These are phyloP conservation scores for Psilopogon haemacephalus DNA, from an alignment of 2,113 vertebrate genomes.

Conservation along the genomic window DNA sequence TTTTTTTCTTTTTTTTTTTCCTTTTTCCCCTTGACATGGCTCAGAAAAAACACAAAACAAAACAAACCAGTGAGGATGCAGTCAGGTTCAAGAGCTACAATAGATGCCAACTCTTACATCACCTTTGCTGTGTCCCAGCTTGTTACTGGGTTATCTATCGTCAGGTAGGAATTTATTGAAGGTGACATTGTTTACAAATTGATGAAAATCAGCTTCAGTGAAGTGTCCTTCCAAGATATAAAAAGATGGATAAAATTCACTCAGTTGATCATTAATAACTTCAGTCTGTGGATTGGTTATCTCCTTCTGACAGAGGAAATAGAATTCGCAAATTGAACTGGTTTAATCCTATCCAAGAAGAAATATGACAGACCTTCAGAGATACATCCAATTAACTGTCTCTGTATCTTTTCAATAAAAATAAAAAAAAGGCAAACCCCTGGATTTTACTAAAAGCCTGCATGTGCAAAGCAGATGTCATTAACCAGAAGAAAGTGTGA, in stretches of 20 bases:
- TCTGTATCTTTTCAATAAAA: not conserved
- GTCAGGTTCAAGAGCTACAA: not conserved
- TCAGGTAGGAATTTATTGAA: constrained; percentile 57
- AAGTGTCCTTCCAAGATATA: constrained; percentile 45
- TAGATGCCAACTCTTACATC: constrained; percentile 2
- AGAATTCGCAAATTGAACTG: constrained; percentile 44
- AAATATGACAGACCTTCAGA: constrained; percentile 45
- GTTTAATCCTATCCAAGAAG: constrained; percentile 47
- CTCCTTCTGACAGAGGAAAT: constrained; percentile 57
- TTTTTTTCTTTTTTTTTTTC: not conserved
- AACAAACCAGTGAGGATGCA: not conserved
- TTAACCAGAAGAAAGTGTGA: not conserved
- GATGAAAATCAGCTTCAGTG: constrained; percentile 58
- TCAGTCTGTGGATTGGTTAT: constrained; percentile 44
- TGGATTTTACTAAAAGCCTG: not conserved
- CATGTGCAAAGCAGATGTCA: not conserved
- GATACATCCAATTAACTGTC: constrained; percentile 37
- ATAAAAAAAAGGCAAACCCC: not conserved
- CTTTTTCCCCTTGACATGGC: not conserved
- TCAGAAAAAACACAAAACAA: not conserved
- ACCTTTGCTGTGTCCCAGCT: constrained; percentile 26
- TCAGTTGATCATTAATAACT: constrained; percentile 64
- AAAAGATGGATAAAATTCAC: constrained; percentile 65
- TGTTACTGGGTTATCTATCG: constrained; percentile 40
- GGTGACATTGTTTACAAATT: constrained; percentile 62